A percentile compares a stretch with the other conserved stretches of the same genome.
These are phyloP conservation scores for Siniperca undulata DNA, from an alignment of 2,797 vertebrate species.

Conservation along the genomic window DNA sequence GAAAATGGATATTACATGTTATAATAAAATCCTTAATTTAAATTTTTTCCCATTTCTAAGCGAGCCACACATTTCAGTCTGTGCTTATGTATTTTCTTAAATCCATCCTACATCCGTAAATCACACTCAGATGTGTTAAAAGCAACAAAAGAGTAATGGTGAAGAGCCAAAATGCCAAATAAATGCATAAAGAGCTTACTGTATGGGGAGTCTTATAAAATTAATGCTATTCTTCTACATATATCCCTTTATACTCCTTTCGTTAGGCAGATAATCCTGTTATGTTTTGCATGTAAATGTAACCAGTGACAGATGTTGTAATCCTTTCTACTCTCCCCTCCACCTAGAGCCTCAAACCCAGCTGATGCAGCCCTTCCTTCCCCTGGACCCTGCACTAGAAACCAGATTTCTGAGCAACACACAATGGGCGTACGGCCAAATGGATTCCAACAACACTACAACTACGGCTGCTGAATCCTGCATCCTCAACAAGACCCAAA, in stretches of 20 bases:
- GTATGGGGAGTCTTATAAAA: conserved; percentile 45
- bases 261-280: conserved; percentile 56
- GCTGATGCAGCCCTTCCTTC: conserved; percentile 64
- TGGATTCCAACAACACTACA: neutral
- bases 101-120: conserved; percentile 60
- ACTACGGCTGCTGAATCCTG: neutral
- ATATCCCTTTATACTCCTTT: conserved; percentile 36
- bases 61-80: conserved; percentile 33
- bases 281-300: conserved; percentile 56
- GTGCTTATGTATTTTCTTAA: conserved; percentile 41
- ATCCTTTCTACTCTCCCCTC: conserved; percentile 46
- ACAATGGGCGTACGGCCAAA: conserved; percentile 44
- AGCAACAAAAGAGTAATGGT: conserved; percentile 56
- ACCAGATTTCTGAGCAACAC: conserved; percentile 56
- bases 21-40: conserved; percentile 49
- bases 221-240: conserved; percentile 41
- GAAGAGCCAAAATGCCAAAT: conserved; percentile 36
- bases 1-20: conserved; percentile 43
- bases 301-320: conserved; percentile 33
- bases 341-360: conserved; percentile 64
- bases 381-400: conserved; percentile 66
- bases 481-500: conserved; percentile 38
- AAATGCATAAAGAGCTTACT: conserved; percentile 58
- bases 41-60: conserved; percentile 30
- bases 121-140: conserved; percentile 53